phyloP scores from a whole-genome alignment of 2,797 vertebrate genomes.

The Brachyrhaphis roseni region DNA sequence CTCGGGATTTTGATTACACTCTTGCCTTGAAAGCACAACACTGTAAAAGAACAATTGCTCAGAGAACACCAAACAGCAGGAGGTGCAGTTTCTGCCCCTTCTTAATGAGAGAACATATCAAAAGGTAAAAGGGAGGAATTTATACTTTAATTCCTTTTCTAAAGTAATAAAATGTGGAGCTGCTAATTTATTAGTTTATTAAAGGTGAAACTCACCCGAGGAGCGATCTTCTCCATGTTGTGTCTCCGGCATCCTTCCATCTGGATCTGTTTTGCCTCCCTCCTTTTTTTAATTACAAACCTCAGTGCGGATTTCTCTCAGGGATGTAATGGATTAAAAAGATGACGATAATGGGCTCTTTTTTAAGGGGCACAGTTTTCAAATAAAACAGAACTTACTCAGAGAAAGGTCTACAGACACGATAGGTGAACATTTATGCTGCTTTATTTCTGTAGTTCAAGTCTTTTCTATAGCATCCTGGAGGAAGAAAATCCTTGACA shows the following conservation, averaged over 20 bases:
- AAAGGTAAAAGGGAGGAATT: constrained; percentile 81
- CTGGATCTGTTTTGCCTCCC: constrained; percentile 61
- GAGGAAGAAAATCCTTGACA: neutral
- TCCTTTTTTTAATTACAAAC: constrained; percentile 74
- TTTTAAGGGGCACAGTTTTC: constrained; percentile 70
- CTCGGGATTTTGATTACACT: constrained; percentile 81
- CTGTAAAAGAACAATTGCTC: constrained; percentile 83
- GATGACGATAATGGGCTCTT: constrained; percentile 68
- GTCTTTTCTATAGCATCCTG: neutral
- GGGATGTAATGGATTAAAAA: constrained; percentile 85
- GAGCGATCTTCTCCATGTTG: constrained; percentile 46
- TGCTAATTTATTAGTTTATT: constrained; percentile 78
- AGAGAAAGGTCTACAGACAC: constrained; percentile 20
- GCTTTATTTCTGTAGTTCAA: neutral
- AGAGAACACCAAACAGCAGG: constrained; percentile 79
- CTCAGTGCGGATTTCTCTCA: constrained; percentile 66
- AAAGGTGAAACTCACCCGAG: constrained; percentile 67
- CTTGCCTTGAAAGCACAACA: constrained; percentile 81
- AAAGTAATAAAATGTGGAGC: constrained; percentile 69
- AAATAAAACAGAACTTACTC: constrained; percentile 57
- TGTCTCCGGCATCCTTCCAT: constrained; percentile 60
- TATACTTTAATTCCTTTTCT: constrained; percentile 82
- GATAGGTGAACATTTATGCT: neutral
- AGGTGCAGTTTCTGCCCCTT: constrained; percentile 76
- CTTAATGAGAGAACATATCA: constrained; percentile 81